Base-by-base conservation (phyloP, 1,140 invertebrate species). In the Euura lappo region DNA sequence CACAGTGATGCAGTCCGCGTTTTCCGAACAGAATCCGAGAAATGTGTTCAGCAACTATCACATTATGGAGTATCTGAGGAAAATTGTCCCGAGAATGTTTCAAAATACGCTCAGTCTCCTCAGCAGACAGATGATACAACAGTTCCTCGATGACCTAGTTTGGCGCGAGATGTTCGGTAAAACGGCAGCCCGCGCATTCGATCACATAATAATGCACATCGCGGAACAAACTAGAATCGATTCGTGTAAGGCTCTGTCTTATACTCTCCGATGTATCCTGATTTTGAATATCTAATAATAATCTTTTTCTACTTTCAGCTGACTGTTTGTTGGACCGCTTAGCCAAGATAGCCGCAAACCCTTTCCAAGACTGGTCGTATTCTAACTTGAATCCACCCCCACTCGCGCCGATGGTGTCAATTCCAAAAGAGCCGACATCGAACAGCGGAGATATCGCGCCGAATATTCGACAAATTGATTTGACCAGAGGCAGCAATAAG, bases 71-170 rank as follows among this genome's bases (percentile, higher is more conserved):
- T 97, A 96, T 83, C 83, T 97, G 51, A 88, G 94, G 64, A 91
- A 93, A 74, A 94, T 96, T 73, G 94, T 97, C 4, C 95, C 95
- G 0, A 90, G 94, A 82, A 96, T 96, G 94, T 97, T 96, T 85
- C 93, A 96, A 88, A 96, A 95, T 83, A 96, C 95, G 0, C 83
- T 97, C 6, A 95, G 94, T 28, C 85, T 96, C 70, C 86, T 97
- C 0, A 96, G 93, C 4, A 88, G 94, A 68, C 93, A 94, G 83
- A 94, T 96, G 83, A 96, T 96, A 79, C 95, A 97, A 82, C 94
- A 97, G 81, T 96, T 97, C 83, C 86, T 97, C 64, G 95, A 97
- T 81, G 96, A 97, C 83, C 86, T 97, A 4, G 93, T 94, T 8
- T 96, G 94, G 94, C 81, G 92, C 75, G 92, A 93, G 83, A 91